A percentile compares a stretch with the other conserved stretches of the same genome.
Conservation (phyloP, 2,888 invertebrate species). For the Apeira syringaria region DNA sequence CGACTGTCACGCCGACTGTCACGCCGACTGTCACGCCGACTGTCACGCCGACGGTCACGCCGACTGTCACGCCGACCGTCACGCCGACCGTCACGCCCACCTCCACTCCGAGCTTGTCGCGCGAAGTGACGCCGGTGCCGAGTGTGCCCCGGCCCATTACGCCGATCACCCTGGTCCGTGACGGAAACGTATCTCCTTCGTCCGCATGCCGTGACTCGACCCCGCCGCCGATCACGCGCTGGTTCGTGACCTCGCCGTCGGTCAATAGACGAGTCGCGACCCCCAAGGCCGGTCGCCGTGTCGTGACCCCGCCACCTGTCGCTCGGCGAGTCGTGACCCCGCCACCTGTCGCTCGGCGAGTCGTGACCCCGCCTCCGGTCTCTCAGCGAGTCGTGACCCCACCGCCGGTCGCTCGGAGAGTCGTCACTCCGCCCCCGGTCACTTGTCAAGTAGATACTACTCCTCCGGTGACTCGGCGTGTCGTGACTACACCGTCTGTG, state of each 20-base stretch:
- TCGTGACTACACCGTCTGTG: constrained; percentile 2
- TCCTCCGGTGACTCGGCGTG: constrained; percentile 15
- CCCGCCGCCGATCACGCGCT: no score
- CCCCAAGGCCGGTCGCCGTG: constrained; percentile 60
- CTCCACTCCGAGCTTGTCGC: background rate
- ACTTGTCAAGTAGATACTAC: constrained; percentile 14
- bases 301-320: no score
- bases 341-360: constrained; percentile 56
- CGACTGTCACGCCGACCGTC: background rate
- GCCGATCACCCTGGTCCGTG: background rate
- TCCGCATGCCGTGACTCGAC: background rate
- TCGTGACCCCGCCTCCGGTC: constrained; percentile 40
- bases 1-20: no score
- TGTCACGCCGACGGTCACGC: no score
- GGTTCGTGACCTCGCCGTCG: no score
- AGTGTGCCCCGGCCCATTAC: background rate
- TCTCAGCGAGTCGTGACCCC: constrained; percentile 18
- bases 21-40: no score
- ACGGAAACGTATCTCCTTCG: background rate
- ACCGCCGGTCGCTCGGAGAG: constrained; percentile 15
- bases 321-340: constrained; percentile 67
- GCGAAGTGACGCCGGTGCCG: constrained; percentile 1
- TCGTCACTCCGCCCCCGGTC: constrained; percentile 3
- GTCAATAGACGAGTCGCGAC: constrained; percentile 67
- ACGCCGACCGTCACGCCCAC: background rate